These are phyloP conservation scores for Crossaster papposus DNA, from an alignment of 53 echinoderm and acorn worm genomes.

Conservation along the genomic window DNA sequence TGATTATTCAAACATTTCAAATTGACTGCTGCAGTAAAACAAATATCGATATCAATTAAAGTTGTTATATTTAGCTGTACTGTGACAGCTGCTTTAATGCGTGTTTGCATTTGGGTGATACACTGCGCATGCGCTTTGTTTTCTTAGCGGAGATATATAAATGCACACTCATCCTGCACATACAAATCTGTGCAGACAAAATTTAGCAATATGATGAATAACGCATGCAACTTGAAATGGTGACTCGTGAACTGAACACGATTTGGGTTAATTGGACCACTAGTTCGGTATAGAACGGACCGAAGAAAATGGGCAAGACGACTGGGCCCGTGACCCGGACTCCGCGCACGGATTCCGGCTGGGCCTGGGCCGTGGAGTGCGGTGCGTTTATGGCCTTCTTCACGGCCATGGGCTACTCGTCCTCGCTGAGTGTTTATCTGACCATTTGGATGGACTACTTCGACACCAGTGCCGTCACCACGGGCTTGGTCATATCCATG, in stretches of 20 bases:
- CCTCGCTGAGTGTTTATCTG: slow-evolving; percentile 32
- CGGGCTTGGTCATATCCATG: slow-evolving; percentile 30
- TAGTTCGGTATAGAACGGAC: neutral
- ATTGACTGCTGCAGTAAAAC: too few relatives aligned
- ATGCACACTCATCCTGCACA: too few relatives aligned
- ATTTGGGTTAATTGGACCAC: too few relatives aligned
- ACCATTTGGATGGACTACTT: slow-evolving; percentile 44
- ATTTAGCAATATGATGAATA: too few relatives aligned
- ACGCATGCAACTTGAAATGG: too few relatives aligned
- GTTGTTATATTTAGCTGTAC: neutral
- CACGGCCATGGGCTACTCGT: slow-evolving; percentile 1
- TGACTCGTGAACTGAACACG: too few relatives aligned
- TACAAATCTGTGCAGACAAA: too few relatives aligned
- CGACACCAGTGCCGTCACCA: slow-evolving; percentile 10
- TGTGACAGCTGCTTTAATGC: neutral
- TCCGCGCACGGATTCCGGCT: slow-evolving; percentile 27
- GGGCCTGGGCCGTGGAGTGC: slow-evolving; percentile 26
- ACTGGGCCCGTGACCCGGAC: neutral
- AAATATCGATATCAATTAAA: too few relatives aligned
- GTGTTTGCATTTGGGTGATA: neutral
- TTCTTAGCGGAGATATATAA: neutral
- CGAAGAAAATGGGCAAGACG: neutral
- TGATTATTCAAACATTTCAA: too few relatives aligned
- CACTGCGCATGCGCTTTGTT: neutral
- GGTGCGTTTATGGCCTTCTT: neutral